Conservation (phyloP, 2,797 vertebrate species). For the Vipera ursinii region DNA sequence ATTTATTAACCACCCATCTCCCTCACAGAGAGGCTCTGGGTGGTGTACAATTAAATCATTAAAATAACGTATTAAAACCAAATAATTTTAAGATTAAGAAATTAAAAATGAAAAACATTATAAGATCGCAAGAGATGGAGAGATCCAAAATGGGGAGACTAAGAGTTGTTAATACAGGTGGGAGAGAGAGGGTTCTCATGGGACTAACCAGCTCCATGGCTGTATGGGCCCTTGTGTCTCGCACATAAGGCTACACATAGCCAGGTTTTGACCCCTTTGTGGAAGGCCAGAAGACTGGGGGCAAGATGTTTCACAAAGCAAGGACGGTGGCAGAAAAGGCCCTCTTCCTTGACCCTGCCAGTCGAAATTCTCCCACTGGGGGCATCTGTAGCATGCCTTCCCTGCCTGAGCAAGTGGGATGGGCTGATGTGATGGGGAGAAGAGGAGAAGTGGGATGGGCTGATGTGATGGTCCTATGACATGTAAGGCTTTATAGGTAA, state of each 20-base stretch:
- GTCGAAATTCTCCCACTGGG: background rate
- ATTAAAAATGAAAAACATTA: background rate
- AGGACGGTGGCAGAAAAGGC: background rate
- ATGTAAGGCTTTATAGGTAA: background rate
- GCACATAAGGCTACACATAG: background rate
- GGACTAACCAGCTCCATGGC: background rate
- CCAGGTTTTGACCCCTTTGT: background rate
- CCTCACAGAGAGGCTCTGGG: no score
- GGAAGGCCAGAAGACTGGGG: background rate
- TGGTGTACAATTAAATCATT: background rate
- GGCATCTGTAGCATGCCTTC: background rate
- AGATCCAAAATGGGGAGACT: no score
- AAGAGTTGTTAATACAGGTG: background rate
- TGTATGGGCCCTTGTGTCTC: background rate
- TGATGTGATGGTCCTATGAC: background rate
- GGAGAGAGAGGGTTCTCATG: background rate
- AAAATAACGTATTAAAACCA: background rate
- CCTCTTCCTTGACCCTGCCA: background rate
- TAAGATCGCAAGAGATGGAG: background rate
- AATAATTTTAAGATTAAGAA: background rate
- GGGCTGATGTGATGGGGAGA: background rate
- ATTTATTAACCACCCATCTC: no score
- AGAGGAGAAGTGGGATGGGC: background rate
- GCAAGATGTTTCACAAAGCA: background rate
- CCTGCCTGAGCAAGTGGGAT: background rate